Conservation (phyloP, 2,888 invertebrate genomes). For the Brenthis ino region DNA sequence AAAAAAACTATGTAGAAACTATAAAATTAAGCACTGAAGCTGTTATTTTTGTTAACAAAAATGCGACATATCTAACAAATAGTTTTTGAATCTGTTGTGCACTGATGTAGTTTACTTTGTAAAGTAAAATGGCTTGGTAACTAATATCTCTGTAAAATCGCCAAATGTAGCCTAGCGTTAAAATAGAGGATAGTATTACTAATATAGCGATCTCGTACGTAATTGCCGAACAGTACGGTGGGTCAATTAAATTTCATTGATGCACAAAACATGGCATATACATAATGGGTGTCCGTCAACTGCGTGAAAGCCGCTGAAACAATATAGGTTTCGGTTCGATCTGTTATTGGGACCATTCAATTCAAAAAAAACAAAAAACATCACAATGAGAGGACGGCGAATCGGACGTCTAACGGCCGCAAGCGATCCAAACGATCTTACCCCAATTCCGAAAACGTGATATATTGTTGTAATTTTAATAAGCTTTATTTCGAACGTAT, state of each 20-base stretch:
- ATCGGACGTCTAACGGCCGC: too few species aligned
- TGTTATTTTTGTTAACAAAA: slow-evolving; percentile 57
- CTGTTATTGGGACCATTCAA: slow-evolving; percentile 11
- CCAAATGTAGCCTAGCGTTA: slow-evolving; percentile 55
- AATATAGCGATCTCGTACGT: slow-evolving; percentile 53
- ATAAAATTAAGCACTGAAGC: slow-evolving; percentile 45
- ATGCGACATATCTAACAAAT: slow-evolving; percentile 56
- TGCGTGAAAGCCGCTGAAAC: slow-evolving; percentile 29
- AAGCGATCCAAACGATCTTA: too few species aligned
- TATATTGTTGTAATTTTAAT: too few species aligned
- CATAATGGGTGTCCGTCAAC: slow-evolving; percentile 37
- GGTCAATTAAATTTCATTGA: slow-evolving; percentile 63
- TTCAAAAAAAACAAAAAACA: background rate
- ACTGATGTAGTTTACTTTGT: slow-evolving; percentile 34
- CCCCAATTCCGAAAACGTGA: too few species aligned
- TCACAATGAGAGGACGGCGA: too few species aligned
- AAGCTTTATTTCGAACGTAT: too few species aligned
- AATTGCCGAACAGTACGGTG: slow-evolving; percentile 52
- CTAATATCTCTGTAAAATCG: slow-evolving; percentile 50
- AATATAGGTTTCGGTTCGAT: background rate
- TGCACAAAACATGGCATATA: slow-evolving; percentile 48
- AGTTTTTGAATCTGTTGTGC: slow-evolving; percentile 39
- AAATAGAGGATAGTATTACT: slow-evolving; percentile 60
- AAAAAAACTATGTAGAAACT: slow-evolving; percentile 44
- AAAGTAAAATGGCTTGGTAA: slow-evolving; percentile 29